Conservation (phyloP, 2,797 vertebrate genomes). For the Chrosomus eos region DNA sequence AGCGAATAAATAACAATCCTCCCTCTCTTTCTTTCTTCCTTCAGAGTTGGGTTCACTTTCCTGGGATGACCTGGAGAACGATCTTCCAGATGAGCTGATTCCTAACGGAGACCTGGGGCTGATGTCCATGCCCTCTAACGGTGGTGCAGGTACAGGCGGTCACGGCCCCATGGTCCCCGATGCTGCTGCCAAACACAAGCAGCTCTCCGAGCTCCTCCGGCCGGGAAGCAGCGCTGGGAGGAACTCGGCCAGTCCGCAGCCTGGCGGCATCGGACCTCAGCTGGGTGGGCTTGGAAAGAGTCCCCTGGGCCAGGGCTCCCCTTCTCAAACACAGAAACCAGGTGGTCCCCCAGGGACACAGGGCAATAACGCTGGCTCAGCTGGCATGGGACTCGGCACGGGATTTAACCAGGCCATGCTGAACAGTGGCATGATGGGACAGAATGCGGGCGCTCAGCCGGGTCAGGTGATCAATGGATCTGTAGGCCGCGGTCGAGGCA, state of each 20-base stretch:
- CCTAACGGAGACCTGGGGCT: constrained; percentile 90
- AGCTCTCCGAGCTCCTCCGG: constrained; percentile 94
- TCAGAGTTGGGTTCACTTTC: constrained; percentile 91
- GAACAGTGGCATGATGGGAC: constrained; percentile 87
- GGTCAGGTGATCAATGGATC: constrained; percentile 94
- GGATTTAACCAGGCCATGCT: constrained; percentile 91
- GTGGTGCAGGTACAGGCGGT: constrained; percentile 58
- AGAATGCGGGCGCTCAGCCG: constrained; percentile 81
- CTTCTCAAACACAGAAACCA: constrained; percentile 90
- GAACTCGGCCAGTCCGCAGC: constrained; percentile 85
- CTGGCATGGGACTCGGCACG: constrained; percentile 88
- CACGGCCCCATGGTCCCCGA: constrained; percentile 82
- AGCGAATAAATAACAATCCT: not conserved
- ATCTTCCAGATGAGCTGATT: constrained; percentile 97
- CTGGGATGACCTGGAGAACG: constrained; percentile 92
- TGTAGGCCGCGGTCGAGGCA: constrained; percentile 88
- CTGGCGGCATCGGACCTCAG: constrained; percentile 84
- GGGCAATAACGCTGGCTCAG: constrained; percentile 78
- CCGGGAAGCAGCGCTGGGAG: constrained; percentile 83
- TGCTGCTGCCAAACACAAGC: constrained; percentile 97
- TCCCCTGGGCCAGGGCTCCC: constrained; percentile 86
- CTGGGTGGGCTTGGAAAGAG: constrained; percentile 90
- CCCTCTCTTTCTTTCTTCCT: constrained; percentile 57
- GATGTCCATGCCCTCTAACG: constrained; percentile 80
- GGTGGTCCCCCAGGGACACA: constrained; percentile 83